Evolutionary conservation across 2,888 invertebrate genomes (phyloP).

Genomic region (Dryobotodes eremita): DNA sequence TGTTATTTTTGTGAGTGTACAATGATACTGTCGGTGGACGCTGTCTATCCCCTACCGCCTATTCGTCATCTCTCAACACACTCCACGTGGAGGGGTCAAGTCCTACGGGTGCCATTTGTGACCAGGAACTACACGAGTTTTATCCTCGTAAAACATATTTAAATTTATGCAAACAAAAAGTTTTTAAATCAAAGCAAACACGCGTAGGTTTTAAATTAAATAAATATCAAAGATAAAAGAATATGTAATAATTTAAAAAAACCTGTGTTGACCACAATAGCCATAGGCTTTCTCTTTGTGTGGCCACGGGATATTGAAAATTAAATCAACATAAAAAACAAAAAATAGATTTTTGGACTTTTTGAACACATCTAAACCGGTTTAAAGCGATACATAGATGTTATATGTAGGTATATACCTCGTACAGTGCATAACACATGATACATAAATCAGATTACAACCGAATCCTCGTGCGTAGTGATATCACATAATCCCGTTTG

Average conservation of each 20-base stretch:
- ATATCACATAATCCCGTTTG: slow-evolving; percentile 78
- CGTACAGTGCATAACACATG: slow-evolving; percentile 61
- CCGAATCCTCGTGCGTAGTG: slow-evolving; percentile 67
- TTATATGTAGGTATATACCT: neutral
- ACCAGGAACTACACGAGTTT: slow-evolving; percentile 53
- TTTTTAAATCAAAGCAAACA: slow-evolving; percentile 40
- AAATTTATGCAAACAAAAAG: slow-evolving; percentile 39
- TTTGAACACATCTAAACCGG: neutral
- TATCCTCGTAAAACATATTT: slow-evolving; percentile 44
- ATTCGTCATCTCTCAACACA: slow-evolving; percentile 49
- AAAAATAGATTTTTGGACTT: too few species aligned
- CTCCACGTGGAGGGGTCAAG: slow-evolving; percentile 45
- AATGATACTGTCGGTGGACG: slow-evolving; percentile 17
- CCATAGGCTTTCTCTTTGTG: slow-evolving; percentile 27
- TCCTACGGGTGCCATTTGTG: slow-evolving; percentile 56
- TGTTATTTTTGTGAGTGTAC: slow-evolving; percentile 26
- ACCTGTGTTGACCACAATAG: neutral
- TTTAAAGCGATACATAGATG: neutral
- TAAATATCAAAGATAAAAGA: slow-evolving; percentile 1
- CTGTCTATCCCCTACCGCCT: slow-evolving; percentile 50
- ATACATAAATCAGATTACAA: slow-evolving; percentile 77
- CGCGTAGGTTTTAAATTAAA: slow-evolving; percentile 7
- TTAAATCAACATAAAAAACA: neutral
- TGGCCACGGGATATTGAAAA: slow-evolving; percentile 3
- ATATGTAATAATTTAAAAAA: neutral